phyloP scores from a whole-genome alignment of 2,113 vertebrate genomes.

The Heloderma charlesbogerti region DNA sequence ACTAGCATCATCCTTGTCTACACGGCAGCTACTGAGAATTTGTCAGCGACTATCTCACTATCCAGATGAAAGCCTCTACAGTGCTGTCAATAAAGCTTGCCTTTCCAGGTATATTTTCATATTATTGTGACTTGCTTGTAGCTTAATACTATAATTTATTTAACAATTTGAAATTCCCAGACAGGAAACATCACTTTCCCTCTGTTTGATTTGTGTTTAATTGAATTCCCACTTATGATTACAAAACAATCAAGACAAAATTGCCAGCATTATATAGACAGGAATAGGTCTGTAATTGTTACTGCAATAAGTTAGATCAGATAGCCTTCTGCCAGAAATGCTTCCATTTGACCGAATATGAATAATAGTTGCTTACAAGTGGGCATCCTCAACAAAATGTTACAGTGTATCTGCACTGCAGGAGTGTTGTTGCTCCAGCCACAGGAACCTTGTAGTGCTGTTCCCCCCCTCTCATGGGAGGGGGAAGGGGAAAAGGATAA shows the following conservation, averaged over 20 bases:
- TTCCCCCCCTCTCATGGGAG: neutral
- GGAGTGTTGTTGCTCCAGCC: neutral
- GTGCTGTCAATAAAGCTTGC: slow-evolving; percentile 92
- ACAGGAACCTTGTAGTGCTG: neutral
- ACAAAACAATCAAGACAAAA: neutral
- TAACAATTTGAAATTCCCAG: neutral
- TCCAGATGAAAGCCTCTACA: slow-evolving; percentile 88
- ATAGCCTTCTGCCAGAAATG: neutral
- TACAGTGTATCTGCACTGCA: neutral
- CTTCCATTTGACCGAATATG: neutral
- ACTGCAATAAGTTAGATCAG: neutral
- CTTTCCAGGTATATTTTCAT: slow-evolving; percentile 88
- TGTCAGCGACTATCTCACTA: slow-evolving; percentile 89
- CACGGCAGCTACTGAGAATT: slow-evolving; percentile 92
- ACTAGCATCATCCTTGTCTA: slow-evolving; percentile 92
- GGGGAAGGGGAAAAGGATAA: neutral
- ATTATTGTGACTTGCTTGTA: neutral
- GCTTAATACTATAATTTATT: neutral
- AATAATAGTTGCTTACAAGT: neutral
- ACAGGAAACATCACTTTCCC: neutral
- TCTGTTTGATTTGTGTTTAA: neutral
- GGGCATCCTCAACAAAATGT: neutral
- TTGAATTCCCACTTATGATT: neutral
- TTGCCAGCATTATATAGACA: neutral
- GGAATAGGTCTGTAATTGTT: neutral